phyloP scores from a whole-genome alignment of 2,113 vertebrate species.

The Indri indri region DNA sequence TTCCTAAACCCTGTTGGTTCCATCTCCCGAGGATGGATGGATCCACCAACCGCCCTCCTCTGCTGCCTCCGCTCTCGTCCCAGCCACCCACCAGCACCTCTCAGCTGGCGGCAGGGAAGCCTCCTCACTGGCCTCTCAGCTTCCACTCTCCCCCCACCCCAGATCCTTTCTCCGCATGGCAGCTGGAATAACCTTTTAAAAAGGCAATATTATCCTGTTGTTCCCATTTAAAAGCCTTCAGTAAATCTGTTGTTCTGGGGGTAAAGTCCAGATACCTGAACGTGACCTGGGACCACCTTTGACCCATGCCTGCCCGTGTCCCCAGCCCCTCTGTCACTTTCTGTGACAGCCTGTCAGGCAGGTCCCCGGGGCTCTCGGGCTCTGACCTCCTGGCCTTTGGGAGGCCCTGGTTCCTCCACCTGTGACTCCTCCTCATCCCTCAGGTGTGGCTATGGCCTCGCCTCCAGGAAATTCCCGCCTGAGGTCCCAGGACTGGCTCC shows the following conservation, averaged over 20 bases:
- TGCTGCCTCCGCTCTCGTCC: not conserved
- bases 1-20: not conserved
- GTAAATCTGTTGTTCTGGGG: not conserved
- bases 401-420: not conserved
- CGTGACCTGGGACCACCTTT: not conserved
- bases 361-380: not conserved
- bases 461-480: not conserved
- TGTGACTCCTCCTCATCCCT: not conserved
- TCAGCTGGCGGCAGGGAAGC: not conserved
- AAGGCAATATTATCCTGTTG: not conserved
- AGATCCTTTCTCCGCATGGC: not conserved
- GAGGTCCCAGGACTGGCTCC: not conserved
- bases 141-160: not conserved
- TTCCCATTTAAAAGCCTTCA: not conserved
- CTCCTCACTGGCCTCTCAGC: not conserved
- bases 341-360: not conserved
- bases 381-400: too few species aligned
- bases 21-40: not conserved
- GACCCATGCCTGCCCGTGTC: too few species aligned
- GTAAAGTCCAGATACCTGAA: not conserved
- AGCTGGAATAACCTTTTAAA: not conserved
- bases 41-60: not conserved
- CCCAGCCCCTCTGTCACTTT: not conserved
- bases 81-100: not conserved
- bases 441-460: accelerated